Evolutionary conservation across 1,140 invertebrate genomes (phyloP).

Genomic region (Drosophila murphyi): DNA sequence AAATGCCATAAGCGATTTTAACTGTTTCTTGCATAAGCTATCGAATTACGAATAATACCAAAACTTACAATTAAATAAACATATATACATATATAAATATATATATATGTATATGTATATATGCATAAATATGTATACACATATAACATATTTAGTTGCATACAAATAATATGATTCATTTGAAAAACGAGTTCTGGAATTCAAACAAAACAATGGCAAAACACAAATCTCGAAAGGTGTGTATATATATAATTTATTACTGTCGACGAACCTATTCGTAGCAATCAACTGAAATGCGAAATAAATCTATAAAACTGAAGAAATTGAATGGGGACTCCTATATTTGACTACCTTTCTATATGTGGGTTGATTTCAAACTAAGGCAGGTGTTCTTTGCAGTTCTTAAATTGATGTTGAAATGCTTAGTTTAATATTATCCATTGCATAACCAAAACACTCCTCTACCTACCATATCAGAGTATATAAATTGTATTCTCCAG

Average conservation of each 20-base stretch:
- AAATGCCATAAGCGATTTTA: conserved; percentile 74
- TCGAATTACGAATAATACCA: conserved; percentile 24
- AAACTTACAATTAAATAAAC: conserved; percentile 32
- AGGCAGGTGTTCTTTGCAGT: too few relatives aligned
- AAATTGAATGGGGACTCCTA: background rate
- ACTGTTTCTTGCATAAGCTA: conserved; percentile 69
- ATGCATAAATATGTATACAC: background rate
- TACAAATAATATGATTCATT: conserved; percentile 34
- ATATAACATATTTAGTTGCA: conserved; percentile 36
- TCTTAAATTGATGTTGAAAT: too few relatives aligned
- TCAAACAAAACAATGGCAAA: too few relatives aligned
- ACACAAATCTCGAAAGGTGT: conserved; percentile 31
- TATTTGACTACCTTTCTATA: too few relatives aligned
- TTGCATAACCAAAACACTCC: too few relatives aligned
- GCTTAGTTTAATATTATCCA: too few relatives aligned
- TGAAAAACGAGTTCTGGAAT: background rate
- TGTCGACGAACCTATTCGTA: conserved; percentile 40
- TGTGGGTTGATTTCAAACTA: too few relatives aligned
- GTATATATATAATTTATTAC: conserved; percentile 42
- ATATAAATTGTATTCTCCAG: too few relatives aligned
- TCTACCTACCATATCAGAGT: too few relatives aligned
- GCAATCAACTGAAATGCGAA: conserved; percentile 32
- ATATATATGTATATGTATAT: conserved; percentile 4
- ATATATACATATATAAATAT: conserved; percentile 28
- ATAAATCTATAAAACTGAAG: conserved; percentile 60